A percentile compares a stretch with the other conserved stretches of the same genome.
phyloP scores from a whole-genome alignment of 1,140 invertebrate species.

The Pseudomyrmex cubaensis region DNA sequence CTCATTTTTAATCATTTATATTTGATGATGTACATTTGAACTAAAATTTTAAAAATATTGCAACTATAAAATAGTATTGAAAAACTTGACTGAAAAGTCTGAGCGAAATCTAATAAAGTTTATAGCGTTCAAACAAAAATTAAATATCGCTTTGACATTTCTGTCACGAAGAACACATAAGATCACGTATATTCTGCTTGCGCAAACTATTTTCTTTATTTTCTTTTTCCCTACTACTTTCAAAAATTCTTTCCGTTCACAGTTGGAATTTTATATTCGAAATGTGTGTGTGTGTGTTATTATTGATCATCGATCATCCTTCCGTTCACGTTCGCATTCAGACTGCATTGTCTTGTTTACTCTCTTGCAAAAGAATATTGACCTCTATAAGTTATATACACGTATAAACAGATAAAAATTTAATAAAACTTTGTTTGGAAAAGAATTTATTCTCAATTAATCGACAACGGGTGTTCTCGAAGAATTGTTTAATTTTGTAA shows the following conservation, averaged over 20 bases:
- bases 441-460: neutral
- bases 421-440: neutral
- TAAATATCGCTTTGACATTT: neutral
- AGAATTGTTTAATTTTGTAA: neutral
- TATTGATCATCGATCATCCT: constrained; percentile 52
- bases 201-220: constrained; percentile 37
- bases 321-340: constrained; percentile 10
- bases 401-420: neutral
- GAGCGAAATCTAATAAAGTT: neutral
- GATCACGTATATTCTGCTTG: constrained; percentile 46
- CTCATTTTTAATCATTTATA: neutral
- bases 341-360: constrained; percentile 20
- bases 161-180: neutral
- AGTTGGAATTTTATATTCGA: constrained; percentile 29
- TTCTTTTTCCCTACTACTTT: constrained; percentile 19
- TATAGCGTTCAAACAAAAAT: neutral
- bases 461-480: neutral
- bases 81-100: neutral
- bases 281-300: neutral
- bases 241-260: constrained; percentile 51
- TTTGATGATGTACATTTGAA: neutral
- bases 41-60: no score
- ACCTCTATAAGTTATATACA: constrained; percentile 6
- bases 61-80: neutral
- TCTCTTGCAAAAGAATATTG: constrained; percentile 13